Percentiles rank a stretch among this genome's conserved stretches.
phyloP scores from a whole-genome alignment of 2,888 invertebrate species.

The Pachycephus smyrnensis region DNA sequence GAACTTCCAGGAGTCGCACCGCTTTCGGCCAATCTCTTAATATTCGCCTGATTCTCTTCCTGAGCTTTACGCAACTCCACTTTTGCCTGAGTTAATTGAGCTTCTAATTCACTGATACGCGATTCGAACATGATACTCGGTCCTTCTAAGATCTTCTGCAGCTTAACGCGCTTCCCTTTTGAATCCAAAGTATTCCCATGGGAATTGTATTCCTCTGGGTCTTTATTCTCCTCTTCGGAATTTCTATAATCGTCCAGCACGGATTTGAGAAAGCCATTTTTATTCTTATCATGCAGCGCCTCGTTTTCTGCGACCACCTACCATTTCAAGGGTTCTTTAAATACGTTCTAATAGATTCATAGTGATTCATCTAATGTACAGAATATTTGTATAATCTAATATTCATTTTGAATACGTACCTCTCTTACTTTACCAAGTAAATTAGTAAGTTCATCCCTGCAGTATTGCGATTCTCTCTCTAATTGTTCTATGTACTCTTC shows the following conservation, averaged over 20 bases:
- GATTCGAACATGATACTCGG: constrained; percentile 88
- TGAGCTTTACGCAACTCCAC: constrained; percentile 82
- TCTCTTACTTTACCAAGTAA: constrained; percentile 86
- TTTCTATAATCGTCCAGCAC: constrained; percentile 69
- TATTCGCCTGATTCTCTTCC: constrained; percentile 72
- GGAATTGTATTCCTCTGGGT: constrained; percentile 11
- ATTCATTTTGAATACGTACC: constrained; percentile 54
- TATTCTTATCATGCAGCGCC: constrained; percentile 82
- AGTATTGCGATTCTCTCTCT: constrained; percentile 86
- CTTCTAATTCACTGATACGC: constrained; percentile 85
- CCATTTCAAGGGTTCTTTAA: not conserved
- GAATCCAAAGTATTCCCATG: constrained; percentile 58
- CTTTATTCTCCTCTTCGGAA: constrained; percentile 41
- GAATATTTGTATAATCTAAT: not conserved
- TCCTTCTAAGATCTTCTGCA: constrained; percentile 72
- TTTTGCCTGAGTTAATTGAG: constrained; percentile 82
- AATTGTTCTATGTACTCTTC: constrained; percentile 90
- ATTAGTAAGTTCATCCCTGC: constrained; percentile 82
- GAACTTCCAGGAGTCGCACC: constrained; percentile 30
- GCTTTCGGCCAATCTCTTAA: constrained; percentile 60
- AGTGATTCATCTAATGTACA: not conserved
- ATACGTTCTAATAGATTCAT: not conserved
- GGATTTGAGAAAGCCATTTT: constrained; percentile 75
- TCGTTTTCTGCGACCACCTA: constrained; percentile 84
- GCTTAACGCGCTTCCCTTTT: constrained; percentile 62